Evolutionary conservation across 2,113 vertebrate genomes (phyloP).

Genomic region (Oophaga pumilio): DNA sequence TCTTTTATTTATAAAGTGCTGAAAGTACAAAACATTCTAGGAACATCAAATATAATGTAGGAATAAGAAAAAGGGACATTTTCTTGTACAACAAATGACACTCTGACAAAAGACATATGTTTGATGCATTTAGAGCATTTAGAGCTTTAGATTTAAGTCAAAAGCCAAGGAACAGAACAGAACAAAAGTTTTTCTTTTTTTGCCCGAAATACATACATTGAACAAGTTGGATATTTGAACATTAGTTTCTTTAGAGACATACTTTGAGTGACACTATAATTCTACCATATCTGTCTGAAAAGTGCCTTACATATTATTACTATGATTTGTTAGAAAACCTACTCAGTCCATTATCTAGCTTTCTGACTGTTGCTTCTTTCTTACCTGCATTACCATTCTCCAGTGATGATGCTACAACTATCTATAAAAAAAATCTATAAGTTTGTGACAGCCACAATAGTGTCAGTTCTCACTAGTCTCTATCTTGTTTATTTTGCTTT

Average conservation of each 20-base stretch:
- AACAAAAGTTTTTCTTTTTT: neutral
- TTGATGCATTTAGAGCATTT: neutral
- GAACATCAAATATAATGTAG: neutral
- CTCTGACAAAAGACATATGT: neutral
- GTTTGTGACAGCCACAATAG: neutral
- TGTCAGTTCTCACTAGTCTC: neutral
- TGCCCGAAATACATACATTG: neutral
- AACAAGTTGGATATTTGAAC: neutral
- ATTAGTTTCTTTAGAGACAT: neutral
- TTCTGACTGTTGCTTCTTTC: neutral
- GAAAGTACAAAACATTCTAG: neutral
- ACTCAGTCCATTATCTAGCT: neutral
- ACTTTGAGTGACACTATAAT: neutral
- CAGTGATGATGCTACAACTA: neutral
- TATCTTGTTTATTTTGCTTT: neutral
- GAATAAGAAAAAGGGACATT: neutral
- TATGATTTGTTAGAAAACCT: neutral
- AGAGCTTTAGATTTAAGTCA: neutral
- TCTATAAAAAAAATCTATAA: neutral
- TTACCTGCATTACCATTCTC: neutral
- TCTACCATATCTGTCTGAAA: neutral
- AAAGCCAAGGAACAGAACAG: neutral
- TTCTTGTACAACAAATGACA: neutral
- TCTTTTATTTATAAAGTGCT: neutral
- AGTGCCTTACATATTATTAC: neutral